Evolutionary conservation across 2,888 invertebrate species (phyloP).

Genomic region (Embidobia sp.): DNA sequence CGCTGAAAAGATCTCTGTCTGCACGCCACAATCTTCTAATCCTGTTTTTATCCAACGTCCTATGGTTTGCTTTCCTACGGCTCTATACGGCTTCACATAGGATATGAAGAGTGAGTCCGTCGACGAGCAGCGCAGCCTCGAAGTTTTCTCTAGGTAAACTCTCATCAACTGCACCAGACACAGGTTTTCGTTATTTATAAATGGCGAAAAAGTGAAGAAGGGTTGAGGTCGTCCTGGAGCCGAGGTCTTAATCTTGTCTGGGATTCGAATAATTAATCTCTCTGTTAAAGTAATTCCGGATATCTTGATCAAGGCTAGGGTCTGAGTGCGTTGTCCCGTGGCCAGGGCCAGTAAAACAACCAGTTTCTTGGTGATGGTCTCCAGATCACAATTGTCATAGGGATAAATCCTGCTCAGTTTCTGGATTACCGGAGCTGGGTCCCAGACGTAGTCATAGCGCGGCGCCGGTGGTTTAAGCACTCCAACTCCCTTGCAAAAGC

Average conservation of each 20-base stretch:
- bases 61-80: slow-evolving; percentile 6
- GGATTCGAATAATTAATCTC: slow-evolving; percentile 30
- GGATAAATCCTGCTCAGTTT: slow-evolving; percentile 28
- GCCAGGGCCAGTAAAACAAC: slow-evolving; percentile 54
- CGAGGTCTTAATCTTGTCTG: slow-evolving; percentile 21
- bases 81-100: slow-evolving; percentile 17
- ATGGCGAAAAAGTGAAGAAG: slow-evolving; percentile 24
- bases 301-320: slow-evolving; percentile 41
- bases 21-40: neutral
- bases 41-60: neutral
- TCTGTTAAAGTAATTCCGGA: slow-evolving; percentile 34
- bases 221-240: slow-evolving; percentile 43
- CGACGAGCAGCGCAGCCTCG: neutral
- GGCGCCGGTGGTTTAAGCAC: slow-evolving; percentile 42
- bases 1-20: slow-evolving; percentile 2
- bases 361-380: slow-evolving; percentile 40
- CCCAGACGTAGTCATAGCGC: slow-evolving; percentile 66
- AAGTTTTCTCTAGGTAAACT: slow-evolving; percentile 22
- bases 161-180: slow-evolving; percentile 19
- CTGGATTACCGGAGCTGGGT: slow-evolving; percentile 63
- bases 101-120: slow-evolving; percentile 24
- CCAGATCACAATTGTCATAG: neutral
- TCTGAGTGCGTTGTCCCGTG: slow-evolving; percentile 63
- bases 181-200: slow-evolving; percentile 9
- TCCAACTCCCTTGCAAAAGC: slow-evolving; percentile 37